Base-by-base conservation (phyloP, 2,888 invertebrate species). In the Pardosa pseudoannulata region DNA sequence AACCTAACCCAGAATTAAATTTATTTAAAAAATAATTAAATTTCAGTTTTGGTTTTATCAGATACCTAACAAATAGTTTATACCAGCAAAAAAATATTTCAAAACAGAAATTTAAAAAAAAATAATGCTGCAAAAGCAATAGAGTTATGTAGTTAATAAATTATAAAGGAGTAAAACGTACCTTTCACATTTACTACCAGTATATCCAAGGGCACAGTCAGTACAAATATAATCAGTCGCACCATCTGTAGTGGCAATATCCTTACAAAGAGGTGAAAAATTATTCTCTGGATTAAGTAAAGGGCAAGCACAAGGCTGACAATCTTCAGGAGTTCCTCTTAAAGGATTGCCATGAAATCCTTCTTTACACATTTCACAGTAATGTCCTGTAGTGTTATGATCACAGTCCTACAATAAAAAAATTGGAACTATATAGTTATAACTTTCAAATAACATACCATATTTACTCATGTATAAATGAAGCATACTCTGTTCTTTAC, bases 301-400 rank as follows among this genome's bases (percentile, higher is more conserved):
- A 0, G 98, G 98, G 92, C 99, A 99, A 0, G 96, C 97, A 91
- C 99, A 99, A 27, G 94, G 94, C 90, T 94, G 95, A 92, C 98
- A 99, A 89, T 95, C 95, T 39, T 93, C 92, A 0, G 93, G 91
- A 0, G 94, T 94, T 27, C 95, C 97, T 89, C 93, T 93, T 13
- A 95, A 93, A 0, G 98, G 96, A 91, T 97, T 96, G 0, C 97
- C 96, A 79, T 95, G 97, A 90, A 93, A 98, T 90, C 97, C 96
- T 41, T 94, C 94, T 64, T 95, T 92, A 90, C 98, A 93, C 27
- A 92, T 91, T 39, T 90, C 90, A 74, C 92, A 91, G 56, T 90
- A 90, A 72, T 91, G 71, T 27, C 92, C 92, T 65, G 90, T 90
- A 2, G 92, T 92, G 68, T 93, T 93, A 0, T 92, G 92, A 89